Conservation (phyloP, 2,888 invertebrate genomes). For the Sympetrum striolatum region DNA sequence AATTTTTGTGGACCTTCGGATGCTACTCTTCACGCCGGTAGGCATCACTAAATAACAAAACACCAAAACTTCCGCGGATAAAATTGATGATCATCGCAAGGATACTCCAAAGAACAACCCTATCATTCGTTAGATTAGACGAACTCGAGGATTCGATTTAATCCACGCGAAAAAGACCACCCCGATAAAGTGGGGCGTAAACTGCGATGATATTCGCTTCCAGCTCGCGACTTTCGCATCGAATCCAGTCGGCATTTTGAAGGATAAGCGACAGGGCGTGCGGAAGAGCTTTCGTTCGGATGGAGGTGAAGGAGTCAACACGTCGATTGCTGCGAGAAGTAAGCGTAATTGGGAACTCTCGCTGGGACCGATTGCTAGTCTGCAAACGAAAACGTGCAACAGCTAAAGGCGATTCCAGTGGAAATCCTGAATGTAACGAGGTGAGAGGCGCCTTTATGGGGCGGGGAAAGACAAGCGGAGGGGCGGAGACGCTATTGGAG, state of each 20-base stretch:
- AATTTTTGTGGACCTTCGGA: too few relatives aligned
- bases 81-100: too few relatives aligned
- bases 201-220: too few relatives aligned
- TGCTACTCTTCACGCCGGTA: too few relatives aligned
- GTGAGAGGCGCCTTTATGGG: background rate
- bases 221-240: too few relatives aligned
- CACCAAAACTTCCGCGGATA: too few relatives aligned
- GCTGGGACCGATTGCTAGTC: slow-evolving; percentile 16
- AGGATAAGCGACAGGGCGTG: background rate
- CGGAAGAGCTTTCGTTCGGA: background rate
- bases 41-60: too few relatives aligned
- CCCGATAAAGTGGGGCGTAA: too few relatives aligned
- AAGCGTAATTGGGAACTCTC: slow-evolving; percentile 11
- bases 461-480: background rate
- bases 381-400: slow-evolving; percentile 1
- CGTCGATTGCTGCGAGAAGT: background rate
- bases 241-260: background rate
- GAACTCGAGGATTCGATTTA: too few relatives aligned
- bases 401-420: slow-evolving; percentile 16
- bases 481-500: slow-evolving; percentile 3
- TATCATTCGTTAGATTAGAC: too few relatives aligned
- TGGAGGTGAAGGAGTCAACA: background rate
- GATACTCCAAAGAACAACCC: too few relatives aligned
- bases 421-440: slow-evolving; percentile 15
- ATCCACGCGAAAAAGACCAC: too few relatives aligned